These are phyloP conservation scores for Poecile atricapillus DNA, from an alignment of 2,113 vertebrate species.

Conservation along the genomic window DNA sequence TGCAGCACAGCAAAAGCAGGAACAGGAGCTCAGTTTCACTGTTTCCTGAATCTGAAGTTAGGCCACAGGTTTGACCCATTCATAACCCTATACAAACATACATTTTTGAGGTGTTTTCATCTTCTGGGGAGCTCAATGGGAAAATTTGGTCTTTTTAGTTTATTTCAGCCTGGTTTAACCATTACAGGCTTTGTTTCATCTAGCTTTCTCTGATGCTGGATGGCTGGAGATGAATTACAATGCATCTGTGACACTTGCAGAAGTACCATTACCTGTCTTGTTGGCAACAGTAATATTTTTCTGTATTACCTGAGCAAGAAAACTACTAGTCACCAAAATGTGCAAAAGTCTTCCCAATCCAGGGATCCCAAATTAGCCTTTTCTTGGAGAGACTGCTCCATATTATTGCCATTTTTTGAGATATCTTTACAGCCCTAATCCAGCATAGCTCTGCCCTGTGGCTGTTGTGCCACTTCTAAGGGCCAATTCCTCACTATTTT, in stretches of 20 bases:
- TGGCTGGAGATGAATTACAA: background rate
- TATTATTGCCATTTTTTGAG: background rate
- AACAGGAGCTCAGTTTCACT: background rate
- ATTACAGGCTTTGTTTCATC: background rate
- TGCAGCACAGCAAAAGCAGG: accelerated
- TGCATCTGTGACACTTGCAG: background rate
- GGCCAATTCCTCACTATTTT: background rate
- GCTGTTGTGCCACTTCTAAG: background rate
- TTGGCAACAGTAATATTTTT: background rate
- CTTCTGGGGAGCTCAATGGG: accelerated
- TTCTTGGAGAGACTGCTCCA: background rate
- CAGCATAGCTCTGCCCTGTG: background rate
- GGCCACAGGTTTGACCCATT: no score
- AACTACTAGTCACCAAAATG: background rate
- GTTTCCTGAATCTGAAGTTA: background rate
- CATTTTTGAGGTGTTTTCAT: background rate
- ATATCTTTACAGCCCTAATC: background rate
- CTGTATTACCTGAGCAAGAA: background rate
- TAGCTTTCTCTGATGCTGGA: background rate
- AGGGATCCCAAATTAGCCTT: background rate
- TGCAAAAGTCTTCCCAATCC: background rate
- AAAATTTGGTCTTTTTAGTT: background rate
- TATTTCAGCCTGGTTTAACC: background rate
- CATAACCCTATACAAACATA: accelerated
- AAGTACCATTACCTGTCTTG: background rate